phyloP scores from a whole-genome alignment of 2,113 vertebrate genomes.

The Nematolebias whitei region DNA sequence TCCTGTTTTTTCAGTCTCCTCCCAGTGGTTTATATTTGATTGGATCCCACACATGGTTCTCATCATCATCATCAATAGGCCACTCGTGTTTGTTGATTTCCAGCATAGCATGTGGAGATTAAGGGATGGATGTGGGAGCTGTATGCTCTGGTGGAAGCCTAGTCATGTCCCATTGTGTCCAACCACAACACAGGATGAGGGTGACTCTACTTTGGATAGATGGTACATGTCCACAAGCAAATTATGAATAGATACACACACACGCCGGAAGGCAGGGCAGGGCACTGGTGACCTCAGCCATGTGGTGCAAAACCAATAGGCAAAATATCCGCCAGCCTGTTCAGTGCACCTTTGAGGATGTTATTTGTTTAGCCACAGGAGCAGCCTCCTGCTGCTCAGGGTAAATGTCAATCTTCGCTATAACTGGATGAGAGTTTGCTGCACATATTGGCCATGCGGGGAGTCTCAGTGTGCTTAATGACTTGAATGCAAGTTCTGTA shows the following conservation, averaged over 20 bases:
- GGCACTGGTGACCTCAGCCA: constrained; percentile 66
- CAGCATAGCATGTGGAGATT: constrained; percentile 42
- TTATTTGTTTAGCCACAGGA: constrained; percentile 67
- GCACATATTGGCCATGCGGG: constrained; percentile 29
- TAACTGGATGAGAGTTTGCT: constrained; percentile 33
- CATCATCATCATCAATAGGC: constrained; percentile 26
- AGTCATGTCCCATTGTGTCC: constrained; percentile 57
- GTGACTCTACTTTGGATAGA: constrained; percentile 54
- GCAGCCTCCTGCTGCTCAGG: constrained; percentile 47
- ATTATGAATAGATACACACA: constrained; percentile 28
- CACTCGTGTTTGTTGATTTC: constrained; percentile 20
- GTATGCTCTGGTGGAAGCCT: constrained; percentile 44
- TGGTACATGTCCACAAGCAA: constrained; percentile 32
- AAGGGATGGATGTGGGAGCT: constrained; percentile 62
- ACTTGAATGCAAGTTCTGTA: constrained; percentile 18
- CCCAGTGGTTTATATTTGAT: constrained; percentile 23
- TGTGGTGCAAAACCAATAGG: constrained; percentile 69
- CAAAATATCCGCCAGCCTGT: constrained; percentile 55
- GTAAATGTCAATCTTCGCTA: constrained; percentile 45
- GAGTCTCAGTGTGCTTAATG: constrained; percentile 28
- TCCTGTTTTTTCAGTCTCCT: constrained; percentile 17
- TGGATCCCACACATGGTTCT: constrained; percentile 29
- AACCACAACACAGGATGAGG: constrained; percentile 77
- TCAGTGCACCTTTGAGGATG: constrained; percentile 48
- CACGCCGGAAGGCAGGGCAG: constrained; percentile 18